Evolutionary conservation across 2,888 invertebrate genomes (phyloP).

Genomic region (Andricus quercusramuli): DNA sequence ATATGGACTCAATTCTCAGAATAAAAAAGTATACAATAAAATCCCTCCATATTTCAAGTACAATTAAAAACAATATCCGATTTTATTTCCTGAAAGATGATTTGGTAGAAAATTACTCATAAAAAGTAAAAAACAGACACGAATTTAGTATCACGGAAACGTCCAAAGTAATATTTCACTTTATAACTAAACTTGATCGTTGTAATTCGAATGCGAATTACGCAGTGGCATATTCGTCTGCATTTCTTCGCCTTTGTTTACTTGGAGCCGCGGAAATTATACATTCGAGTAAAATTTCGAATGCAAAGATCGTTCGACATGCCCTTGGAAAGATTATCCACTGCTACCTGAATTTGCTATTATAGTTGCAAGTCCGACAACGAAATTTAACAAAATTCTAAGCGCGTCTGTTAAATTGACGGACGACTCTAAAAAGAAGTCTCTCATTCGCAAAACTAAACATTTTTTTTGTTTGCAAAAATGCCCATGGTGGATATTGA

Average conservation of each 20-base stretch:
- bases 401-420: constrained; percentile 31
- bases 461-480: no score
- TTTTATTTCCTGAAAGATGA: neutral
- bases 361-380: constrained; percentile 2
- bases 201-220: constrained; percentile 58
- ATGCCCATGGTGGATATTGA: no score
- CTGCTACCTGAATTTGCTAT: constrained; percentile 55
- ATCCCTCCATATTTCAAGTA: neutral
- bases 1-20: no score
- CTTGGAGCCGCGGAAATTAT: constrained; percentile 61
- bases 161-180: constrained; percentile 55
- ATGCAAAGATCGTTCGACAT: constrained; percentile 69
- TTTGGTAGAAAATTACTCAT: neutral
- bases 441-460: neutral
- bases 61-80: neutral
- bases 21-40: no score
- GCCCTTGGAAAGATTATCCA: constrained; percentile 76
- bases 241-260: constrained; percentile 61
- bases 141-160: constrained; percentile 52
- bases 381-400: constrained; percentile 18
- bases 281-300: constrained; percentile 70
- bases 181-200: constrained; percentile 44
- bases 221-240: constrained; percentile 65
- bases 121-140: neutral
- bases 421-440: constrained; percentile 19